A percentile compares a stretch with the other conserved stretches of the same genome.
These are phyloP conservation scores for Zoanthus sansibaricus DNA, from an alignment of 92 coral and sea anemone species.

Conservation along the genomic window DNA sequence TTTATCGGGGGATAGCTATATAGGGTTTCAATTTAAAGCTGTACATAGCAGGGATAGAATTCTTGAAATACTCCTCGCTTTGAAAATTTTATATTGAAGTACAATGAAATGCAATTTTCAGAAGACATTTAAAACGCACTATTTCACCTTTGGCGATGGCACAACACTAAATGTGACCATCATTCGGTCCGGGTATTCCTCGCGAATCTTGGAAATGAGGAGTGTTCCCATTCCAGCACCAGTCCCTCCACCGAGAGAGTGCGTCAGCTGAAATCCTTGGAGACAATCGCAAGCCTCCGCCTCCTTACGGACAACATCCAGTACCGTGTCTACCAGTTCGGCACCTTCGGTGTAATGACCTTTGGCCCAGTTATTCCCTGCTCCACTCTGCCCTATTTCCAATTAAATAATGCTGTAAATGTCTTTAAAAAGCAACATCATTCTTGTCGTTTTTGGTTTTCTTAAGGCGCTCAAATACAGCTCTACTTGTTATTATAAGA, in stretches of 20 bases:
- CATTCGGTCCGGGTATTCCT: constrained; percentile 67
- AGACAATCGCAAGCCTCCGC: constrained; percentile 94
- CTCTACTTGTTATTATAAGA: too few species aligned
- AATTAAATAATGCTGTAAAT: background rate
- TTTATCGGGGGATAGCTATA: too few species aligned
- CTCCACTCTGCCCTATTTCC: constrained; percentile 66
- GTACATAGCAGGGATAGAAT: too few species aligned
- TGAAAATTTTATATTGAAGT: too few species aligned
- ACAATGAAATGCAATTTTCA: too few species aligned
- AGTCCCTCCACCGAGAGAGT: constrained; percentile 97
- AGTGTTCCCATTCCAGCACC: constrained; percentile 97
- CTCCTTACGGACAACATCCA: constrained; percentile 88
- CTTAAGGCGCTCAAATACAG: background rate
- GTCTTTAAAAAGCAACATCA: too few species aligned
- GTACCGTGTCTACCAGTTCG: constrained; percentile 78
- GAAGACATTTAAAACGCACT: background rate
- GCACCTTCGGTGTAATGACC: too few species aligned
- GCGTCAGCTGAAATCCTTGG: constrained; percentile 94
- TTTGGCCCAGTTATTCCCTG: too few species aligned
- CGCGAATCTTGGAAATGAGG: constrained; percentile 71
- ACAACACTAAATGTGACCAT: constrained; percentile 93
- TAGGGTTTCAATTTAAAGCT: too few species aligned
- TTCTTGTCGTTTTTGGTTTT: background rate
- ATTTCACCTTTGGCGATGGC: constrained; percentile 80
- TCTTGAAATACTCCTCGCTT: too few species aligned